A percentile compares a stretch with the other conserved stretches of the same genome.
These are phyloP conservation scores for Escarpia spicata DNA, from an alignment of 2,888 invertebrate genomes.

Conservation along the genomic window DNA sequence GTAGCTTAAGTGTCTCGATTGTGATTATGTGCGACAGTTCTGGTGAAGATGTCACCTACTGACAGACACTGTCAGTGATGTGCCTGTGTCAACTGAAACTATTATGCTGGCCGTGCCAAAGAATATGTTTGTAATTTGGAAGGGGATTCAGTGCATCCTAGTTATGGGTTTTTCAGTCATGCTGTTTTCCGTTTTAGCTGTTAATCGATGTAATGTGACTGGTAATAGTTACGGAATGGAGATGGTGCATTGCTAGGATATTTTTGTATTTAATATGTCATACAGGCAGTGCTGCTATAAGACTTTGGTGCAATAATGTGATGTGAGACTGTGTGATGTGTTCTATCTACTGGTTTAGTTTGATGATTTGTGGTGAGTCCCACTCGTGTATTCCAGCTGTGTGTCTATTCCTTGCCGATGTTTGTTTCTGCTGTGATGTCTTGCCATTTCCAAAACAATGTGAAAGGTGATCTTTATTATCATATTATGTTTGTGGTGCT, in stretches of 20 bases:
- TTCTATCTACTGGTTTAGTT: not conserved
- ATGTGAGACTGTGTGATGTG: not conserved
- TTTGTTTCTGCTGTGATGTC: not conserved
- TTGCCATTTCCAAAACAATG: not conserved
- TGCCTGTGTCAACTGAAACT: not conserved
- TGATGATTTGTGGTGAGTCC: not conserved
- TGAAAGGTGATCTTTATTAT: not conserved
- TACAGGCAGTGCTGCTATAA: not conserved
- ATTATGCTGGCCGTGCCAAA: not conserved
- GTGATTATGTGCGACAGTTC: not conserved
- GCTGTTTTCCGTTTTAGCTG: not conserved
- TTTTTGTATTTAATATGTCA: not conserved
- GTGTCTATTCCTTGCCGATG: not conserved
- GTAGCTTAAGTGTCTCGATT: not conserved
- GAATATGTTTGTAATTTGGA: not conserved
- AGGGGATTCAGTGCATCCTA: not conserved
- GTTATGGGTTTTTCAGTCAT: not conserved
- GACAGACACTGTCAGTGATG: not conserved
- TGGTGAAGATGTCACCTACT: not conserved
- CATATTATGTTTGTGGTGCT: not conserved
- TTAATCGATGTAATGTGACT: not conserved
- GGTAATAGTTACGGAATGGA: not conserved
- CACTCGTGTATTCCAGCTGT: not conserved
- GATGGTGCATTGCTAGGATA: not conserved
- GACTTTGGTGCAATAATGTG: not conserved